Evolutionary conservation across 2,888 invertebrate species (phyloP).

Genomic region (Timema podura): DNA sequence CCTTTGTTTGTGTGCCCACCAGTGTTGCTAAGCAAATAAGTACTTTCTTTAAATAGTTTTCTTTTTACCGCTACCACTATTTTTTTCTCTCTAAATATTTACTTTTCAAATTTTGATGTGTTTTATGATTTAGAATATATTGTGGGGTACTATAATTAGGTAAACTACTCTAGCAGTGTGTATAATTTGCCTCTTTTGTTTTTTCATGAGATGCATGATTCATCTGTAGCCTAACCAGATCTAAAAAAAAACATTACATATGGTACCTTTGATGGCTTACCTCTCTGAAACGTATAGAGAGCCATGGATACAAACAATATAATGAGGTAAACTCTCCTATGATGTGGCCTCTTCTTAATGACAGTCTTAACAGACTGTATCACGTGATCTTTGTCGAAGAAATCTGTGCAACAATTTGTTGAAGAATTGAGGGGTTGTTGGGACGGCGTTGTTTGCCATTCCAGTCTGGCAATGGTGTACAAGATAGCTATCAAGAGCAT

Average conservation of each 20-base stretch:
- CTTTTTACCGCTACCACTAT: too few species aligned
- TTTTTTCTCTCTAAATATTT: too few species aligned
- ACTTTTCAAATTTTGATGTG: too few species aligned
- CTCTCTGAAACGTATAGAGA: constrained; percentile 75
- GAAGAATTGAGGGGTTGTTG: constrained; percentile 52
- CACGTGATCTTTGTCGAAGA: constrained; percentile 67
- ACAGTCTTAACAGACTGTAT: constrained; percentile 59
- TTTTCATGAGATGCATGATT: too few species aligned
- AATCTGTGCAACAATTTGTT: constrained; percentile 48
- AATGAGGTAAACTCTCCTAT: constrained; percentile 60
- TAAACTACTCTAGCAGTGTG: too few species aligned
- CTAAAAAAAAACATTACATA: not conserved
- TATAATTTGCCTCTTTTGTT: too few species aligned
- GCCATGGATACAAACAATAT: constrained; percentile 71
- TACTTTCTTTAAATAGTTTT: too few species aligned
- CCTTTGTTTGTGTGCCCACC: too few species aligned
- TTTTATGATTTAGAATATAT: too few species aligned
- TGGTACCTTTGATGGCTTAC: constrained; percentile 39
- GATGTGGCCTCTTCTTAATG: constrained; percentile 54
- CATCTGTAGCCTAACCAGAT: not conserved
- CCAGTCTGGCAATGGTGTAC: constrained; percentile 58
- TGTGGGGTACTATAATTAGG: too few species aligned
- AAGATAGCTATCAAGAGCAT: constrained; percentile 59
- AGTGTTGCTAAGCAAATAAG: too few species aligned
- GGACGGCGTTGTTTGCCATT: constrained; percentile 65